These are phyloP conservation scores for Drosophila dunni DNA, from an alignment of 1,140 invertebrate species.

Conservation along the genomic window DNA sequence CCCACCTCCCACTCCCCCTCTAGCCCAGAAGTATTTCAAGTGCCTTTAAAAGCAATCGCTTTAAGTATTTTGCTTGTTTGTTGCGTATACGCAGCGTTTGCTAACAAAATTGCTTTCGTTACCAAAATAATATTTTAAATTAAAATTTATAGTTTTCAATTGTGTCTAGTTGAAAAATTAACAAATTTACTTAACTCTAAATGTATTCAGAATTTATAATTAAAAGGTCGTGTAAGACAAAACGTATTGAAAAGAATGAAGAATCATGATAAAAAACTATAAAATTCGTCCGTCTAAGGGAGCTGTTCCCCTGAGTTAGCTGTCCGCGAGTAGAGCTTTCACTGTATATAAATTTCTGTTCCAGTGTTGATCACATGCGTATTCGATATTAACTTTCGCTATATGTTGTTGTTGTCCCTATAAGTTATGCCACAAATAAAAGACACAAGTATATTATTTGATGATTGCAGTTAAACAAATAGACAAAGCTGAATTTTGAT, in stretches of 20 bases:
- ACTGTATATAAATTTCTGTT: no score
- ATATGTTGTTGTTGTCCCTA: neutral
- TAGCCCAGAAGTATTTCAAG: neutral
- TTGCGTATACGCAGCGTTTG: neutral
- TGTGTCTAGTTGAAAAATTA: no score
- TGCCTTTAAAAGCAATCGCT: slow-evolving; percentile 15
- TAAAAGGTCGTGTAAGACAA: no score
- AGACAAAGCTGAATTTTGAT: slow-evolving; percentile 20
- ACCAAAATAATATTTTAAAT: neutral
- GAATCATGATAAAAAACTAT: no score
- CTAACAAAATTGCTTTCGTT: neutral
- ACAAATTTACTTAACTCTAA: no score
- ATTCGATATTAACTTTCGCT: no score
- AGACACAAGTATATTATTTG: slow-evolving; percentile 22
- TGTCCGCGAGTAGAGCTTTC: no score
- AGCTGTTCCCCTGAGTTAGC: no score
- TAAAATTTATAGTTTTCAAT: neutral
- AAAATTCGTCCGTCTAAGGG: no score
- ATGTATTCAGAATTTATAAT: no score
- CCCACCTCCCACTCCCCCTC: neutral
- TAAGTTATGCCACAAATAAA: slow-evolving; percentile 8
- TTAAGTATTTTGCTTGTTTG: slow-evolving; percentile 4
- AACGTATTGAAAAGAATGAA: no score
- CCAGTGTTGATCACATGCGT: no score
- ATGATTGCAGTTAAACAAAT: slow-evolving; percentile 25